These are phyloP conservation scores for Parochlus steinenii DNA, from an alignment of 2,888 invertebrate genomes.

Conservation along the genomic window DNA sequence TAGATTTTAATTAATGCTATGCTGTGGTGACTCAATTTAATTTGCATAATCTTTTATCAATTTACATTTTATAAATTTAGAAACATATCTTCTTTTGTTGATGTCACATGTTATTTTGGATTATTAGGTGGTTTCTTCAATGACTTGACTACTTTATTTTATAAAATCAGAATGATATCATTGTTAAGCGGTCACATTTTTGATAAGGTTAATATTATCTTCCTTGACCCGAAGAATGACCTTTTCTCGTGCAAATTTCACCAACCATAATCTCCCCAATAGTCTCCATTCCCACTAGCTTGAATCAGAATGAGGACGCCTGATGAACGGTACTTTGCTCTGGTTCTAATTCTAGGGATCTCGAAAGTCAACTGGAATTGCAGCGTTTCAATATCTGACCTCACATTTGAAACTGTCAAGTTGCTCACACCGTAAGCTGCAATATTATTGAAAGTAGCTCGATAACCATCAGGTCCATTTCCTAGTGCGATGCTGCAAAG, in stretches of 20 bases:
- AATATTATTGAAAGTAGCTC: constrained; percentile 63
- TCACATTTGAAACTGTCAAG: constrained; percentile 59
- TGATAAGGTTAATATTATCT: too few relatives aligned
- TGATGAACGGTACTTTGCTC: constrained; percentile 64
- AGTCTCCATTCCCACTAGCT: constrained; percentile 72
- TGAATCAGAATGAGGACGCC: constrained; percentile 64
- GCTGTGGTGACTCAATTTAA: not conserved
- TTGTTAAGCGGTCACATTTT: too few relatives aligned
- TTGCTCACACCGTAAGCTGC: constrained; percentile 67
- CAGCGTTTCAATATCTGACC: constrained; percentile 59
- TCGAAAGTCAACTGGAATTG: constrained; percentile 67
- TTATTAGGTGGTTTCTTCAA: too few relatives aligned
- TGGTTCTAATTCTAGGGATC: constrained; percentile 63
- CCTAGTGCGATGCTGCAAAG: constrained; percentile 66
- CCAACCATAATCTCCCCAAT: constrained; percentile 77
- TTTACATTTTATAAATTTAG: constrained; percentile 1
- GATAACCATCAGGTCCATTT: constrained; percentile 65
- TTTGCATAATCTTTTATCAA: not conserved
- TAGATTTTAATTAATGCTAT: constrained; percentile 8
- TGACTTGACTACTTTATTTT: too few relatives aligned
- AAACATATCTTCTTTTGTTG: constrained; percentile 2
- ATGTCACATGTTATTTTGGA: not conserved
- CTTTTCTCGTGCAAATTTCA: too few relatives aligned
- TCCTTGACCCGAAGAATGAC: too few relatives aligned
- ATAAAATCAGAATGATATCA: too few relatives aligned